Base-by-base conservation (phyloP, 2,797 vertebrate species). In the Eulemur mongoz region DNA sequence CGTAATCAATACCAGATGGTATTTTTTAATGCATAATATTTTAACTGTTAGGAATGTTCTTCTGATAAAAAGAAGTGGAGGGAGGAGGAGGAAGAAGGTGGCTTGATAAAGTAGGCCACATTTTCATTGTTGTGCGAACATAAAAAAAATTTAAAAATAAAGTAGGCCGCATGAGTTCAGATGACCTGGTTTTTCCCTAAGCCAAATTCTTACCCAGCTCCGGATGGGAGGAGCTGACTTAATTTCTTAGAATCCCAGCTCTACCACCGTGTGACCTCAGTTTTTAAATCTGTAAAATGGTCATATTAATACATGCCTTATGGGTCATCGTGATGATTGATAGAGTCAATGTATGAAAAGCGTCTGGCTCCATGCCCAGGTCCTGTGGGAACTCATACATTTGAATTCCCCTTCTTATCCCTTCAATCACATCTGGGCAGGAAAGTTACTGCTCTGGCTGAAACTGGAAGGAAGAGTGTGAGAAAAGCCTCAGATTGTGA, bases 41-140 rank as follows among this genome's bases (percentile, higher is more conserved):
- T 91, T 63, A 89, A 40, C 23, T 88, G 63, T 50, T 87, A 67
- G 83, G 81, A 82, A 65, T 54, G 32, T 52, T n/a, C 30, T 76
- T 76, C 75, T 25, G 48, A 78, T 52, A 78, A 54, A 65, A 73
- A 50, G 79, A 67, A 40, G 35, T 22, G 43, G 38, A 18, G 43
- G 12, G 17, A 73, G 4, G 83, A 65, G 48, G 76, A 48, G 22
- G 43, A 57, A 43, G 73, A 43, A 20, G 35, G 52, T 73, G 35
- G 76, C 32, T 27, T 45, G 73, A n/a, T 89, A 93, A 96, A 97
- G 38, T 96, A 97, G 96, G 97, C 82, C 96, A 76, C 75, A 43
- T 65, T 54, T 54, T 79, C 76, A 54, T 79, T 23, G 4, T 79
- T 25, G 50, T 54, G 50, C 22, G 2, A 79, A 54, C 50, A 38